phyloP scores from a whole-genome alignment of 1,140 invertebrate genomes.

The Reticulitermes speratus region DNA sequence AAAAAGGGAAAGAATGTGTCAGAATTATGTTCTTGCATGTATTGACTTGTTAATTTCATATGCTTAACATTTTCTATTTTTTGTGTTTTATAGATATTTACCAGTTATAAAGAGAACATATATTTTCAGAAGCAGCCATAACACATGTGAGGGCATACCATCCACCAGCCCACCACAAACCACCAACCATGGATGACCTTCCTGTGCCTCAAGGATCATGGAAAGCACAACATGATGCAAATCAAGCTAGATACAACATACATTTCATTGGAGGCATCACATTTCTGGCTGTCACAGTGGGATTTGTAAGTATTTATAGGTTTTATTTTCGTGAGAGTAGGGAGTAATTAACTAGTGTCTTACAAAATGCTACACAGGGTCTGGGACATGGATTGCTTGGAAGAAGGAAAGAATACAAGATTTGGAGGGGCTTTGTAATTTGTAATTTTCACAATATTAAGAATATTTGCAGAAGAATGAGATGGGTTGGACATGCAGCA shows the following conservation, averaged over 20 bases:
- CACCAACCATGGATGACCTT: constrained; percentile 67
- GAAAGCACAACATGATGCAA: constrained; percentile 62
- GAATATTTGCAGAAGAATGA: background rate
- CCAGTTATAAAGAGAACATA: background rate
- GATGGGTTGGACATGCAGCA: background rate
- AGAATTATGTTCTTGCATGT: no score
- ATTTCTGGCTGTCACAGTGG: background rate
- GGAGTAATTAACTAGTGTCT: background rate
- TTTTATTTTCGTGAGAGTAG: background rate
- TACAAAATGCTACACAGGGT: background rate
- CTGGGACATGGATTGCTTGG: background rate
- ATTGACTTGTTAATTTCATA: no score
- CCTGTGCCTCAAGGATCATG: constrained; percentile 71
- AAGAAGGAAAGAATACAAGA: background rate
- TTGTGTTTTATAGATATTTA: no score
- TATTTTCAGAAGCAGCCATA: constrained; percentile 8
- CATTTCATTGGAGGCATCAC: constrained; percentile 60
- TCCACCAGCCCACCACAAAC: constrained; percentile 37
- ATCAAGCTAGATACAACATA: constrained; percentile 66
- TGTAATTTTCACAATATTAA: no score
- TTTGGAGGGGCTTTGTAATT: background rate
- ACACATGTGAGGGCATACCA: constrained; percentile 28
- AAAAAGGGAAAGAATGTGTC: no score
- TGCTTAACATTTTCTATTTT: no score
- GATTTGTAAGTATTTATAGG: background rate